Percentiles rank a stretch among this genome's conserved stretches.
phyloP scores from a whole-genome alignment of 2,797 vertebrate genomes.

The Leucoraja ocellata region DNA sequence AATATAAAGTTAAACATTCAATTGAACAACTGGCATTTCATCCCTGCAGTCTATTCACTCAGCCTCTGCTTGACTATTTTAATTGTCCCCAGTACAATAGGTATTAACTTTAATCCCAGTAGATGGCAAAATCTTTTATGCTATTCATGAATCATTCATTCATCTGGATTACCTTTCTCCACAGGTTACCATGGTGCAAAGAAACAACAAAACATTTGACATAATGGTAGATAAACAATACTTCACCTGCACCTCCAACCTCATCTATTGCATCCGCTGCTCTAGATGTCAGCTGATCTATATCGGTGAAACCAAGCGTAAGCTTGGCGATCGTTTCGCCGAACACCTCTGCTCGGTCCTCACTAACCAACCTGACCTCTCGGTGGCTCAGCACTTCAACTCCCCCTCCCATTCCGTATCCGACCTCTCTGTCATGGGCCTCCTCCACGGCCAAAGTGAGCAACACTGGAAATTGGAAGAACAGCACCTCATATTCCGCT shows the following conservation, averaged over 20 bases:
- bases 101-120: not conserved
- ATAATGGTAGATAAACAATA: not conserved
- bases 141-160: conserved; percentile 46
- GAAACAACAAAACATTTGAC: conserved; percentile 40
- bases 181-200: conserved; percentile 41
- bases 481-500: no score
- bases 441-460: no score
- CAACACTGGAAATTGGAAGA: no score
- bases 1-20: not conserved
- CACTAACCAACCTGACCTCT: no score
- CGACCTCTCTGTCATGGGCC: no score
- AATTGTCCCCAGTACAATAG: not conserved
- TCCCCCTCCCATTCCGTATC: no score
- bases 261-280: no score
- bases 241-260: not conserved
- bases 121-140: not conserved
- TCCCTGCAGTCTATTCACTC: not conserved
- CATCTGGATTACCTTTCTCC: conserved; percentile 35
- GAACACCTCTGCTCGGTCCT: no score
- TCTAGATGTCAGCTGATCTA: no score
- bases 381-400: no score
- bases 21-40: not conserved
- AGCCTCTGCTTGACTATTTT: not conserved
- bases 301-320: no score
- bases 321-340: no score